Evolutionary conservation across 2,888 invertebrate genomes (phyloP).

Genomic region (Cyrtodaria siliqua): DNA sequence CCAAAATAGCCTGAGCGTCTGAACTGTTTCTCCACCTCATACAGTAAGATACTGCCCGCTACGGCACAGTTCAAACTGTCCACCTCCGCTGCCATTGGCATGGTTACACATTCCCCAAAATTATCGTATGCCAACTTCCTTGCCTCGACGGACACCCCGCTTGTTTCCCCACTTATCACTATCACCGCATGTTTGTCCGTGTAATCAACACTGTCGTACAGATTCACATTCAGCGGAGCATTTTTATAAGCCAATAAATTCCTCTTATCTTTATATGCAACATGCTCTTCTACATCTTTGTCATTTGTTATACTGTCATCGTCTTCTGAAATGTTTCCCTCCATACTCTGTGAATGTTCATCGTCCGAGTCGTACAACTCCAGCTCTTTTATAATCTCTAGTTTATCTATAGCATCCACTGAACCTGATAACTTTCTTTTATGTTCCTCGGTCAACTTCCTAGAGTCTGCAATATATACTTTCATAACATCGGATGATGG

Average conservation of each 20-base stretch:
- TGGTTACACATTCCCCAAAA: slow-evolving; percentile 90
- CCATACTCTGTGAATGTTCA: not conserved
- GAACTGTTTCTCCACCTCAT: slow-evolving; percentile 89
- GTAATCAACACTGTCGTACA: slow-evolving; percentile 65
- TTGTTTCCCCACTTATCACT: slow-evolving; percentile 95
- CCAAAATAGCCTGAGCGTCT: not conserved
- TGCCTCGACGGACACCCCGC: slow-evolving; percentile 93
- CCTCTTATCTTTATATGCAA: slow-evolving; percentile 4
- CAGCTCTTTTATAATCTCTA: slow-evolving; percentile 25
- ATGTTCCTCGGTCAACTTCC: slow-evolving; percentile 32
- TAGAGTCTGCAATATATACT: slow-evolving; percentile 68
- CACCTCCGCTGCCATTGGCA: slow-evolving; percentile 92
- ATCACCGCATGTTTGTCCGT: slow-evolving; percentile 85
- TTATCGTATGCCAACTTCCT: slow-evolving; percentile 88
- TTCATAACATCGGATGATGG: slow-evolving; percentile 85
- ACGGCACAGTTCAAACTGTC: slow-evolving; percentile 95
- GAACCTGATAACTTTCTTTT: slow-evolving; percentile 21
- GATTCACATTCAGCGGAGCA: slow-evolving; percentile 63
- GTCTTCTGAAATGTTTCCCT: not conserved
- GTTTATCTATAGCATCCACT: slow-evolving; percentile 33
- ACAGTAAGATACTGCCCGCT: slow-evolving; percentile 93
- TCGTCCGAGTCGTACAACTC: not conserved
- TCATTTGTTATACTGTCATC: slow-evolving; percentile 12
- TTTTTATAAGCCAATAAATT: slow-evolving; percentile 43
- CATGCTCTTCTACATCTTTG: not conserved